Evolutionary conservation across 2,888 invertebrate genomes (phyloP).

Genomic region (Volucella inflata): DNA sequence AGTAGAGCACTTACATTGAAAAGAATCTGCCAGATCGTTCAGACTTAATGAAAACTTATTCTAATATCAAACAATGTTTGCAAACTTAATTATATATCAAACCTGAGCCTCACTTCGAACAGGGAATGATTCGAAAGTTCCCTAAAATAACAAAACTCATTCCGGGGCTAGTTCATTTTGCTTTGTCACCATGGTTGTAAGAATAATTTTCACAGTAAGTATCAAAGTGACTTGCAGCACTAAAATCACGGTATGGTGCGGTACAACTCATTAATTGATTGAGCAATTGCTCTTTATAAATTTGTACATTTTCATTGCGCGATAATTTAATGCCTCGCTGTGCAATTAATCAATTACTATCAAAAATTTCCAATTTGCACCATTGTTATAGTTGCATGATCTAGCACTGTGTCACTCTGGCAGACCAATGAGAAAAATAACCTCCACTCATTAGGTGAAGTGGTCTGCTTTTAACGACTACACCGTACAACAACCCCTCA

Average conservation of each 20-base stretch:
- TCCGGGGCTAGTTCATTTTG: too few relatives aligned
- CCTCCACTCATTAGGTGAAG: slow-evolving; percentile 33
- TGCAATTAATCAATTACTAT: slow-evolving; percentile 58
- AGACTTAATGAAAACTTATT: too few relatives aligned
- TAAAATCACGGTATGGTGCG: background rate
- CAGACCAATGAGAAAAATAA: background rate
- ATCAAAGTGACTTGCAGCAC: background rate
- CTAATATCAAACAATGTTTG: too few relatives aligned
- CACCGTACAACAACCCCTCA: background rate
- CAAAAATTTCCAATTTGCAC: slow-evolving; percentile 38
- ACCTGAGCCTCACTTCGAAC: too few relatives aligned
- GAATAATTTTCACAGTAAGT: background rate
- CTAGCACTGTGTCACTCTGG: slow-evolving; percentile 10
- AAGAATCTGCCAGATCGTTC: too few relatives aligned
- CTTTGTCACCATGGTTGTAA: slow-evolving; percentile 19
- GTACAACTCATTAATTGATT: slow-evolving; percentile 47
- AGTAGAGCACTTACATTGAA: too few relatives aligned
- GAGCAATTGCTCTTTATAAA: slow-evolving; percentile 12
- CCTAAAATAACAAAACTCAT: too few relatives aligned
- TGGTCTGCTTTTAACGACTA: slow-evolving; percentile 7
- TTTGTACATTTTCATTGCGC: slow-evolving; percentile 53
- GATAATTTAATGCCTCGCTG: slow-evolving; percentile 49
- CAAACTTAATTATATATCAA: too few relatives aligned
- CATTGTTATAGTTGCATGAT: slow-evolving; percentile 36
- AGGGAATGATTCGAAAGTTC: too few relatives aligned